Evolutionary conservation across 2,888 invertebrate species (phyloP).

Genomic region (Ophion ventricosus): DNA sequence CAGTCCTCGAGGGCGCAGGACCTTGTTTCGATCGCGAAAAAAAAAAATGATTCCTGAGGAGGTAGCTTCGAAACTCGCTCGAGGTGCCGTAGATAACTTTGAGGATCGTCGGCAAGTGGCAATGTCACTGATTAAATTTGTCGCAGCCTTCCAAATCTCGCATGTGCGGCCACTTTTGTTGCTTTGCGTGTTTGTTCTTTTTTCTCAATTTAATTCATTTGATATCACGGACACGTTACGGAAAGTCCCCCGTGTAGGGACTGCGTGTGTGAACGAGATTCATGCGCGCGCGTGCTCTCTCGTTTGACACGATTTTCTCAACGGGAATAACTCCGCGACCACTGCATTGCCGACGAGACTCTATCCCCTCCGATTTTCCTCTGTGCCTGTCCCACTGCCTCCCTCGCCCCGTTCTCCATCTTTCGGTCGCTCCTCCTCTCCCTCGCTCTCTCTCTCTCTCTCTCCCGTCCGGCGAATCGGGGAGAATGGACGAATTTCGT

Average conservation of each 20-base stretch:
- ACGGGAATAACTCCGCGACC: slow-evolving; percentile 61
- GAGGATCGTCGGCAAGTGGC: background rate
- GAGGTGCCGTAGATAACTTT: background rate
- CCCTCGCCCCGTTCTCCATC: background rate
- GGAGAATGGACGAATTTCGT: background rate
- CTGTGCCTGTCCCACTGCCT: background rate
- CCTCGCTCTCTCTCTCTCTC: background rate
- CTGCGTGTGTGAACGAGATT: slow-evolving; percentile 40
- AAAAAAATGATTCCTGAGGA: background rate
- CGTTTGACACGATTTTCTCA: slow-evolving; percentile 61
- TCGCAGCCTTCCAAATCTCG: background rate
- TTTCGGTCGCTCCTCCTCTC: background rate
- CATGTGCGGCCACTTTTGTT: background rate
- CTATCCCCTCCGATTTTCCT: slow-evolving; percentile 35
- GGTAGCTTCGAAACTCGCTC: background rate
- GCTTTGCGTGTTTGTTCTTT: slow-evolving; percentile 11
- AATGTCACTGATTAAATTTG: background rate
- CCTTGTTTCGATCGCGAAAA: slow-evolving; percentile 23
- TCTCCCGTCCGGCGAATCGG: background rate
- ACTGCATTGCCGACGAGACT: slow-evolving; percentile 70
- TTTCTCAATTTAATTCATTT: slow-evolving; percentile 2
- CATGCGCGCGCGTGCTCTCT: slow-evolving; percentile 42
- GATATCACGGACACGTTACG: slow-evolving; percentile 53
- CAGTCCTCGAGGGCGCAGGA: slow-evolving; percentile 53
- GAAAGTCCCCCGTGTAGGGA: slow-evolving; percentile 58